phyloP scores from a whole-genome alignment of 2,888 invertebrate species.

The Cantharis lateralis region DNA sequence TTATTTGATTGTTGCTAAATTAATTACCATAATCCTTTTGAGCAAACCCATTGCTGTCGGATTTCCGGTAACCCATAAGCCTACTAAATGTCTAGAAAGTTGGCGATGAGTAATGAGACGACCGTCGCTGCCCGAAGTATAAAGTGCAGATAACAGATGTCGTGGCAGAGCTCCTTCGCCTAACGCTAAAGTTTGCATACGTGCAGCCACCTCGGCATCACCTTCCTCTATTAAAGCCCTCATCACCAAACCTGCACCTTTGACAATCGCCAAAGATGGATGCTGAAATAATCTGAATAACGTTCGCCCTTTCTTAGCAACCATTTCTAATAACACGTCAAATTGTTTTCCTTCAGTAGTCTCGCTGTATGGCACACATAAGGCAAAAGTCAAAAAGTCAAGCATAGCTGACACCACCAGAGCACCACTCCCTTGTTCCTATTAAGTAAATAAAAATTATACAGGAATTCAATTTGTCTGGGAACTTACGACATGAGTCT shows the following conservation, averaged over 20 bases:
- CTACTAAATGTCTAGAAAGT: slow-evolving; percentile 90
- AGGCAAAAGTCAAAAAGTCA: slow-evolving; percentile 95
- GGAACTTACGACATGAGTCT: slow-evolving; percentile 82
- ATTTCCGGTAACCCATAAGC: slow-evolving; percentile 95
- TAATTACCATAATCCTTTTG: slow-evolving; percentile 79
- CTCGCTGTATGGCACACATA: slow-evolving; percentile 98
- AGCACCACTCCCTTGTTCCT: slow-evolving; percentile 84
- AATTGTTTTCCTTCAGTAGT: slow-evolving; percentile 97
- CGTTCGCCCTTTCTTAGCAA: slow-evolving; percentile 87
- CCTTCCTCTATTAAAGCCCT: slow-evolving; percentile 98
- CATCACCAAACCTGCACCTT: slow-evolving; percentile 97
- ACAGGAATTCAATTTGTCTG: background rate
- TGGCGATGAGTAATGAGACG: slow-evolving; percentile 85
- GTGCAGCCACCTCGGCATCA: slow-evolving; percentile 81
- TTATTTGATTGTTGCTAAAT: background rate
- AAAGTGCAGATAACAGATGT: slow-evolving; percentile 89
- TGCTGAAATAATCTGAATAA: slow-evolving; percentile 94
- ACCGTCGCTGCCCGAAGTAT: slow-evolving; percentile 80
- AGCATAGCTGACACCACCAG: slow-evolving; percentile 96
- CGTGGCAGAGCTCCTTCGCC: slow-evolving; percentile 95
- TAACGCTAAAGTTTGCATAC: slow-evolving; percentile 94
- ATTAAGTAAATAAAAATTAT: background rate
- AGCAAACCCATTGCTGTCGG: slow-evolving; percentile 87
- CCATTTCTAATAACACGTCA: slow-evolving; percentile 90
- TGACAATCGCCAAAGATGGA: slow-evolving; percentile 96